Base-by-base conservation (phyloP, 2,113 vertebrate species). In the Cettia cetti region DNA sequence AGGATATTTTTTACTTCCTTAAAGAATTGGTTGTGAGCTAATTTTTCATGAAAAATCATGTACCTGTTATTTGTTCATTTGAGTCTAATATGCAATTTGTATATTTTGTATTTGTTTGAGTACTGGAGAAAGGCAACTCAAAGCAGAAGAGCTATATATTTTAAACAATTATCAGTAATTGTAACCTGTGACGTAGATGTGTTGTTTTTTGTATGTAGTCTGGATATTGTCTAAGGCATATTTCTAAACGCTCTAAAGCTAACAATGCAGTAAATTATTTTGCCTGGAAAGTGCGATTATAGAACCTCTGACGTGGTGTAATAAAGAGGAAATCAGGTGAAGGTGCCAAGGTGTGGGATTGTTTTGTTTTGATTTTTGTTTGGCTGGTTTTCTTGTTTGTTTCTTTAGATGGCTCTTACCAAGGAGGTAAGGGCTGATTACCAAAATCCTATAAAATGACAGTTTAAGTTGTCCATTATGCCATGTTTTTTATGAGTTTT, bases 281-380 rank as follows among this genome's bases (percentile, higher is more conserved):
- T 78, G 15, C 27, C 7, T 78, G 47, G 69, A 57, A 74, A 70
- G 50, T n/a, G 13, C 0, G 0, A 12, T 28, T 89, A 1, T 54
- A 21, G 68, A 60, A 24, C 79, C 7, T 45, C 31, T 70, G 27
- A 42, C 10, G 6, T 60, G 39, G 21, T 82, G 24, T 82, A 56
- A 26, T 82, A 28, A n/a, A 47, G 24, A 64, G 31, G 35, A 79
- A 59, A 78, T 15, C 6, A 37, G 13, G 5, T 70, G 22, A 49
- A 72, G 3, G 19, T 66, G n/a, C 10, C 8, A 45, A 31, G 12
- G 16, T 82, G 22, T 39, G 19, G 6, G 7, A 12, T 23, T 45
- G 19, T 50, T 54, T 33, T 63, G 15, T 37, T 26, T 31, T 39
- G 33, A 2, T 61, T 50, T 52, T 33, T 39, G 3, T 8, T 75